These are phyloP conservation scores for Atopsyche davidsoni DNA, from an alignment of 1,140 invertebrate genomes.

Conservation along the genomic window DNA sequence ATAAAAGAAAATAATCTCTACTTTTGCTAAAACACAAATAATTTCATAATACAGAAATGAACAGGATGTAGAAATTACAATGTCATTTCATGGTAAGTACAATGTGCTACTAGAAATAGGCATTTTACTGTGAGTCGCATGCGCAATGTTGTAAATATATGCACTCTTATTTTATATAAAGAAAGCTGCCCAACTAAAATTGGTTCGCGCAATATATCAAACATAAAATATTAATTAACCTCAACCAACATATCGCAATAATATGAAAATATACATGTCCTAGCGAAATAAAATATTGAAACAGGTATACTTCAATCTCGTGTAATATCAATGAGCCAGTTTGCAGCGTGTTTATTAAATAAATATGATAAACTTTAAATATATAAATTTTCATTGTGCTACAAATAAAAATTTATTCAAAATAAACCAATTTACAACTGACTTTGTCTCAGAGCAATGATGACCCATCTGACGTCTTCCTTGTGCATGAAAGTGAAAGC, in stretches of 20 bases:
- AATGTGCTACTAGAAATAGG: too few species aligned
- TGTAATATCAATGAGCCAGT: too few species aligned
- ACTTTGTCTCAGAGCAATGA: constrained; percentile 79
- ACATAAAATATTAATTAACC: constrained; percentile 1
- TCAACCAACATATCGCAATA: too few species aligned
- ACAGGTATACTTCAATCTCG: too few species aligned
- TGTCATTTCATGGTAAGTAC: not conserved
- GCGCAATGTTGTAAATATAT: too few species aligned
- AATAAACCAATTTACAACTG: constrained; percentile 40
- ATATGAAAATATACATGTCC: too few species aligned
- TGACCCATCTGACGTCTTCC: constrained; percentile 76
- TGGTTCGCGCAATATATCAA: not conserved
- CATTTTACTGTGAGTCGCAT: too few species aligned
- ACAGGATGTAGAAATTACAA: not conserved
- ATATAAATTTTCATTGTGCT: constrained; percentile 9
- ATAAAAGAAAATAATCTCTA: constrained; percentile 32
- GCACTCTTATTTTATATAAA: too few species aligned
- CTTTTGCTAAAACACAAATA: not conserved
- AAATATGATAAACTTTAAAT: not conserved
- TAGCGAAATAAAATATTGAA: too few species aligned
- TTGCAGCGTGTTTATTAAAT: not conserved
- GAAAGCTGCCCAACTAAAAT: too few species aligned
- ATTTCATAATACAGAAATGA: too few species aligned
- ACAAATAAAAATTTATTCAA: constrained; percentile 14
- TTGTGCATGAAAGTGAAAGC: constrained; percentile 83